Evolutionary conservation across 2,888 invertebrate species (phyloP).

Genomic region (Cetonia aurata): DNA sequence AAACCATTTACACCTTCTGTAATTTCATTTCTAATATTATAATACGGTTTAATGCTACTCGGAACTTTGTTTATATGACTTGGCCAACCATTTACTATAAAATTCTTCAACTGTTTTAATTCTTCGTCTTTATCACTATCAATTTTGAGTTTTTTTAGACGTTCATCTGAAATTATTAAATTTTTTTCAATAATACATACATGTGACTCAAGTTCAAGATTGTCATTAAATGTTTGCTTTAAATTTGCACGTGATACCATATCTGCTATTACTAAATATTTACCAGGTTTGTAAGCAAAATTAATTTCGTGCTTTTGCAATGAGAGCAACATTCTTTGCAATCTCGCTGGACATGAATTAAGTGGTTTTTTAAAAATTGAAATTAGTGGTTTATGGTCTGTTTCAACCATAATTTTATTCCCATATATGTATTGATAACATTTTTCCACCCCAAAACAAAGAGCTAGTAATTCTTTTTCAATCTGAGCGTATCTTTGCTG

Average conservation of each 20-base stretch:
- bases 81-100: conserved; percentile 4
- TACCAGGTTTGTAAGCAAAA: conserved; percentile 52
- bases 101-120: background rate
- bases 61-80: background rate
- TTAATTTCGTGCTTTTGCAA: conserved; percentile 49
- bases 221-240: conserved; percentile 5
- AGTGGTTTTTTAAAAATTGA: conserved; percentile 51
- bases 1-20: conserved; percentile 30
- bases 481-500: conserved; percentile 56
- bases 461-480: conserved; percentile 55
- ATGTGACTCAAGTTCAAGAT: background rate
- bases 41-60: background rate
- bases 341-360: conserved; percentile 49
- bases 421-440: conserved; percentile 54
- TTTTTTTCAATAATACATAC: background rate
- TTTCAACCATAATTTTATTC: conserved; percentile 52
- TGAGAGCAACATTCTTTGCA: conserved; percentile 49
- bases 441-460: conserved; percentile 47
- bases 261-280: conserved; percentile 41
- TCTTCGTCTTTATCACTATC: background rate
- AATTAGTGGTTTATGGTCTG: conserved; percentile 56
- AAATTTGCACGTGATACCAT: conserved; percentile 37
- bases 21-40: background rate
- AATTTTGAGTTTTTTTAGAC: background rate
- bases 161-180: conserved; percentile 1